Percentiles rank a stretch among this genome's conserved stretches.
These are phyloP conservation scores for Steromphala cineraria DNA, from an alignment of 2,888 invertebrate species.

Conservation along the genomic window DNA sequence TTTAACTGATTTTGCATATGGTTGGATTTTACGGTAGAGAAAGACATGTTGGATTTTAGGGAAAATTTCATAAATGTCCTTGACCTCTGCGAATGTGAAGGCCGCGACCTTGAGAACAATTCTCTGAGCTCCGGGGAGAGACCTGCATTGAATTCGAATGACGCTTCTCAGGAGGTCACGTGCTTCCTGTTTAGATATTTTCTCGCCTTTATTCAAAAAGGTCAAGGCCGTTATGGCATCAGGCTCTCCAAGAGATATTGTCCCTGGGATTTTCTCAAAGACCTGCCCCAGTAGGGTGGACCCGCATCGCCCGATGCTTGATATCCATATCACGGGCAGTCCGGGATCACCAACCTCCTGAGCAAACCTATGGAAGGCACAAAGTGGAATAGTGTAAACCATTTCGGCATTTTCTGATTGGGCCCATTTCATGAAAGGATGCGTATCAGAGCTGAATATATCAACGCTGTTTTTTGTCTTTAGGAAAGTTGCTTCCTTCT, in stretches of 20 bases:
- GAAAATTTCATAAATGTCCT: constrained; percentile 26
- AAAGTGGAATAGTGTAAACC: constrained; percentile 39
- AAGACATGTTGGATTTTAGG: constrained; percentile 42
- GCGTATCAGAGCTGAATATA: constrained; percentile 38
- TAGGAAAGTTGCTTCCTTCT: constrained; percentile 41
- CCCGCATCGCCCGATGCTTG: constrained; percentile 56
- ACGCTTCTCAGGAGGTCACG: constrained; percentile 30
- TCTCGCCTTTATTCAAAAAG: constrained; percentile 10
- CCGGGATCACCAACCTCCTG: constrained; percentile 40
- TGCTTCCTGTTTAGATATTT: constrained; percentile 22
- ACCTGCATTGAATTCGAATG: constrained; percentile 39
- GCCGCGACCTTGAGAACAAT: constrained; percentile 43
- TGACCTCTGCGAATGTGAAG: constrained; percentile 32
- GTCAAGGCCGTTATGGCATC: constrained; percentile 44
- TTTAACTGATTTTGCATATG: constrained; percentile 41
- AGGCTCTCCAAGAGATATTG: constrained; percentile 43
- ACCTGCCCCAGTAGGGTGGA: constrained; percentile 49
- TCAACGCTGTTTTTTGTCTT: constrained; percentile 36
- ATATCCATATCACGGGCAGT: constrained; percentile 41
- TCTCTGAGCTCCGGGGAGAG: constrained; percentile 24
- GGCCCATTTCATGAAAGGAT: constrained; percentile 46
- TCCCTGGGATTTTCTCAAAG: constrained; percentile 46
- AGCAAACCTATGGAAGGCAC: constrained; percentile 39
- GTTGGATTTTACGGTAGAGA: constrained; percentile 44
- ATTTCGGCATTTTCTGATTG: constrained; percentile 44